Evolutionary conservation across 2,888 invertebrate species (phyloP), one percentile per base, ranked within the genome.

Genomic region (Orchesellides sinensis): DNA sequence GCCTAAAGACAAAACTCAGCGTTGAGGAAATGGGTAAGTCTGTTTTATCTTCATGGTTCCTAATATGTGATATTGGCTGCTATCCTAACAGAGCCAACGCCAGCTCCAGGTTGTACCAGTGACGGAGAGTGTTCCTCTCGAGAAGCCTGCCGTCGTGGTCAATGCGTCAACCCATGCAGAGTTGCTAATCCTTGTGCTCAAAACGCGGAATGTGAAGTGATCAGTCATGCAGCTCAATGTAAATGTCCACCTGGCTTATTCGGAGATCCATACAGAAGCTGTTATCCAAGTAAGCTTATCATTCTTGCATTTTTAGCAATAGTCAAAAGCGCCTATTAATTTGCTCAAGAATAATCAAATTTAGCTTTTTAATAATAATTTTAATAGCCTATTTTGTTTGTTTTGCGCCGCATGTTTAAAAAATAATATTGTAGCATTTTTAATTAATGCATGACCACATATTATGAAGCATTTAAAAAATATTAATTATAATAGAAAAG

Each of bases 181-280:
- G 84, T 89, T 12, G 88, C 88, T 32, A 89, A 89, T 77, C 89
- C 89, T 32, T 90, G 90, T 87, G 89, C 89, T 65, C 85, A 85
- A 17, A 89, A 88, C 81, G 89, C 89, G 32, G 84, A 88, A 54
- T 97, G 97, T 89, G 92, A 92, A 82, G 94, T 95, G 0, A 91
- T 92, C 79, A 93, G 94, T 83, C 97, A 97, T 89, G 93, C 93
- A 84, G 95, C 96, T 6, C 91, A 92, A 1, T 97, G 97, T 89
- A 92, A 92, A 70, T 97, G 97, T 89, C 93, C 95, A 59, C 90
- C 93, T 10, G 94, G 94, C 17, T 78, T 89, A 21, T 73, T 88
- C 85, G 97, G 96, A 80, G 93, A 97, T 92, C 95, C 96, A n/a
- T 94, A 94, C 88, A 91, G 93, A 72, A 94, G 94, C 88, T 96